Conservation (phyloP, 2,888 invertebrate genomes). For the Thelaira solivaga region DNA sequence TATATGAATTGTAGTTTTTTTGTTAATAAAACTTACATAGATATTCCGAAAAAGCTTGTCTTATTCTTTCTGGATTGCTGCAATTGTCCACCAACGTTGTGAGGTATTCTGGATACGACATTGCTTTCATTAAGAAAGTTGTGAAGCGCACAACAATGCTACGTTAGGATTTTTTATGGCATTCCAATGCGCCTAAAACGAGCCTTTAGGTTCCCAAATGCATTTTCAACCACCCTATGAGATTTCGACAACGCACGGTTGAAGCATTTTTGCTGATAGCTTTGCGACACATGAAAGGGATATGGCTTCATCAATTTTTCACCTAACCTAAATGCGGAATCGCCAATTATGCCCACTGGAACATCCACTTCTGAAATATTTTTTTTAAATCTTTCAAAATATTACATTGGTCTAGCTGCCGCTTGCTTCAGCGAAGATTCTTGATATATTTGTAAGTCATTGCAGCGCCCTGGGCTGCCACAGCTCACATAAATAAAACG, state of each 20-base stretch:
- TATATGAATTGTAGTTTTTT: neutral
- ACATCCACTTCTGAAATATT: neutral
- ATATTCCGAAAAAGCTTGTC: slow-evolving; percentile 9
- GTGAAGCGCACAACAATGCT: slow-evolving; percentile 26
- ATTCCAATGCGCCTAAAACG: slow-evolving; percentile 20
- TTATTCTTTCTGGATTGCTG: slow-evolving; percentile 22
- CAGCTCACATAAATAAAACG: slow-evolving; percentile 15
- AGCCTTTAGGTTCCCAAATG: slow-evolving; percentile 22
- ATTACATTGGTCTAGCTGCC: neutral
- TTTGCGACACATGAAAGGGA: slow-evolving; percentile 18
- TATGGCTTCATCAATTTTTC: slow-evolving; percentile 21
- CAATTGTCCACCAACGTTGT: neutral
- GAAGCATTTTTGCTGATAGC: slow-evolving; percentile 11
- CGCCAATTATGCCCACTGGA: neutral
- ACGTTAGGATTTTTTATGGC: too few relatives aligned
- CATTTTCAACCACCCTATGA: slow-evolving; percentile 22
- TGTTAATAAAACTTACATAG: slow-evolving; percentile 7
- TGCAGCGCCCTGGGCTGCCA: neutral
- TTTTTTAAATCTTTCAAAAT: neutral
- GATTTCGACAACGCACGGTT: slow-evolving; percentile 16
- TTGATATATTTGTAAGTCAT: slow-evolving; percentile 13
- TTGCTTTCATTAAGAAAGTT: slow-evolving; percentile 23
- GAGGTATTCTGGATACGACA: slow-evolving; percentile 4
- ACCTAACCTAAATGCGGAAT: slow-evolving; percentile 10
- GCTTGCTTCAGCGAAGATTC: neutral